Percentiles rank a stretch among this genome's conserved stretches.
Conservation (phyloP, 2,113 vertebrate species). For the Brienomyrus longianalis region DNA sequence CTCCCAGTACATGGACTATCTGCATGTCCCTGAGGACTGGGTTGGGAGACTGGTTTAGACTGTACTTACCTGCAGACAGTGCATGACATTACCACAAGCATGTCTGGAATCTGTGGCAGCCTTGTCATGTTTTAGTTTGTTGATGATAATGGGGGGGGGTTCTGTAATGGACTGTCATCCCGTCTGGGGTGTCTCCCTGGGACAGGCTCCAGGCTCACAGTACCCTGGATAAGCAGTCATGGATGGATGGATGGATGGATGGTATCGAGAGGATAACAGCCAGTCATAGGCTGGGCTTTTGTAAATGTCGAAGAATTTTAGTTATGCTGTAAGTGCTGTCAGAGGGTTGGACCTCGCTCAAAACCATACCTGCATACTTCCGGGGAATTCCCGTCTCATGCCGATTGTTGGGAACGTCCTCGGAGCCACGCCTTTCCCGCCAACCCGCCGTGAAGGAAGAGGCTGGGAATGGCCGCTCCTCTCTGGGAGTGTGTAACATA, state of each 20-base stretch:
- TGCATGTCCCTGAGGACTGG: not conserved
- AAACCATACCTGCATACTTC: not conserved
- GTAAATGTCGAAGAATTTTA: not conserved
- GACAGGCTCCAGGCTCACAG: not conserved
- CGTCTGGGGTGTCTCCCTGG: not conserved
- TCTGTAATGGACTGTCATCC: not conserved
- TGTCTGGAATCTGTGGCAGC: not conserved
- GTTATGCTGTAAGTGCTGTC: not conserved
- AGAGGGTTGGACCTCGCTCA: not conserved
- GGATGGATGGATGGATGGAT: not conserved
- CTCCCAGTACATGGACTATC: not conserved
- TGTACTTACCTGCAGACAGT: not conserved
- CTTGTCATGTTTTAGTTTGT: not conserved
- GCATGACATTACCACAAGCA: not conserved
- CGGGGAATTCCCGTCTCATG: not conserved
- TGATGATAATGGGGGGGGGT: not conserved
- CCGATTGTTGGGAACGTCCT: not conserved
- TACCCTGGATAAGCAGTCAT: not conserved
- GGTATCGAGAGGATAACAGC: not conserved
- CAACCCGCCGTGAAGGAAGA: not conserved
- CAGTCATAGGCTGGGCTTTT: not conserved
- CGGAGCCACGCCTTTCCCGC: not conserved
- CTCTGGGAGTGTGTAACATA: not conserved
- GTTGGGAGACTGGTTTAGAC: not conserved
- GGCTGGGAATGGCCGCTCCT: not conserved